Evolutionary conservation across 92 coral and sea anemone genomes (phyloP).

Genomic region (Plumapathes pennacea): DNA sequence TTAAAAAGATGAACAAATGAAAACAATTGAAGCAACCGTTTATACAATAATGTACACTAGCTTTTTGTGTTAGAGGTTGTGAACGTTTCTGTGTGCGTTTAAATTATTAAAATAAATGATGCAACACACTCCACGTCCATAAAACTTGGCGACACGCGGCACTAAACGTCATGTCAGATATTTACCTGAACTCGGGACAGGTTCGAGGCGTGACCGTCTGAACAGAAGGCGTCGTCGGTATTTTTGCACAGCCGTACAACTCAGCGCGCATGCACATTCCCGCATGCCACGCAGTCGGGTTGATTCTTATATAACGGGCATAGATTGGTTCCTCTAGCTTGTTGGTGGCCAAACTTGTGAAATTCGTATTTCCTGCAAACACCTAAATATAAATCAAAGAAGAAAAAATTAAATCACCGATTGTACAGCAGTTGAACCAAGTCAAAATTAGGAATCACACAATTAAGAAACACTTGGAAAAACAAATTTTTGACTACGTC

Average conservation of each 20-base stretch:
- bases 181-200: slow-evolving; percentile 74
- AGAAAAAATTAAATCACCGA: background rate
- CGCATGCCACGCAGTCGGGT: slow-evolving; percentile 46
- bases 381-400: slow-evolving; percentile 12
- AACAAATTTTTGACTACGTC: background rate
- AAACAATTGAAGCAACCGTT: too few relatives aligned
- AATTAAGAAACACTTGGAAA: too few relatives aligned
- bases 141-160: too few relatives aligned
- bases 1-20: too few relatives aligned
- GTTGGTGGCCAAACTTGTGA: slow-evolving; percentile 31
- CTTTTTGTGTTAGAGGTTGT: too few relatives aligned
- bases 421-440: too few relatives aligned
- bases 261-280: slow-evolving; percentile 65
- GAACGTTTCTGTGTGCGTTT: too few relatives aligned
- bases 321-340: slow-evolving; percentile 46
- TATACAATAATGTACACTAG: too few relatives aligned
- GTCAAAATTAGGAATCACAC: too few relatives aligned
- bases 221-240: slow-evolving; percentile 12
- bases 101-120: too few relatives aligned
- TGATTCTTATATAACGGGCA: slow-evolving; percentile 58
- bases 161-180: background rate
- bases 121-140: too few relatives aligned
- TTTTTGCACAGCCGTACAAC: slow-evolving; percentile 53
- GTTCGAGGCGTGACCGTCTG: slow-evolving; percentile 23
- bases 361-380: slow-evolving; percentile 55